Evolutionary conservation across 2,888 invertebrate species (phyloP).

Genomic region (Cartodere bifasciata): DNA sequence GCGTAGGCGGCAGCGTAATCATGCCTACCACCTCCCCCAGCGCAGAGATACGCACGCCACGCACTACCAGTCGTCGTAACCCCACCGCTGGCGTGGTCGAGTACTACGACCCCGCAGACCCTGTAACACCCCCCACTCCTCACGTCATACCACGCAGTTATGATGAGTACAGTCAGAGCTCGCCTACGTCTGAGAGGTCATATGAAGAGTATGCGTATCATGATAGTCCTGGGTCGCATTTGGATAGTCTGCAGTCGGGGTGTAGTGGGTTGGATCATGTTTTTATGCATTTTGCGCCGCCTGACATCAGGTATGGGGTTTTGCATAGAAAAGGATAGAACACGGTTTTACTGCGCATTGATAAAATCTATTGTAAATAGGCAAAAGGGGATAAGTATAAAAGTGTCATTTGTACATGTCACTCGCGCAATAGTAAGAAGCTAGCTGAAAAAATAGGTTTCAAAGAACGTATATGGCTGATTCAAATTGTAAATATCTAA

Average conservation of each 20-base stretch:
- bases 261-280: conserved; percentile 38
- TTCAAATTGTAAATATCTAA: no score
- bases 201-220: conserved; percentile 36
- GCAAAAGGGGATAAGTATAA: no score
- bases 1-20: conserved; percentile 32
- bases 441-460: no score
- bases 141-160: conserved; percentile 48
- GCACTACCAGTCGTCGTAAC: conserved; percentile 38
- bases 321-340: no score
- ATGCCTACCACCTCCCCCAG: conserved; percentile 39
- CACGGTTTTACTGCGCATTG: no score
- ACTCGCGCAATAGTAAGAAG: no score
- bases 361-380: no score
- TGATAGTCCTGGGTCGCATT: conserved; percentile 35
- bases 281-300: conserved; percentile 28
- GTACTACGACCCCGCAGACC: conserved; percentile 24
- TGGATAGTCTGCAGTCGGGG: conserved; percentile 31
- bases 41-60: conserved; percentile 31
- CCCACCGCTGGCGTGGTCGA: conserved; percentile 30
- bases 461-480: no score
- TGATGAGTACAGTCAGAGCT: conserved; percentile 64
- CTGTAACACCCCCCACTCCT: conserved; percentile 33
- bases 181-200: conserved; percentile 42
- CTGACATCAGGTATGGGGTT: conserved; percentile 49
- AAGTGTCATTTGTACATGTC: no score